Percentiles rank a stretch among this genome's conserved stretches.
These are phyloP conservation scores for Julus scanicus DNA, from an alignment of 2,888 invertebrate genomes.

Conservation along the genomic window DNA sequence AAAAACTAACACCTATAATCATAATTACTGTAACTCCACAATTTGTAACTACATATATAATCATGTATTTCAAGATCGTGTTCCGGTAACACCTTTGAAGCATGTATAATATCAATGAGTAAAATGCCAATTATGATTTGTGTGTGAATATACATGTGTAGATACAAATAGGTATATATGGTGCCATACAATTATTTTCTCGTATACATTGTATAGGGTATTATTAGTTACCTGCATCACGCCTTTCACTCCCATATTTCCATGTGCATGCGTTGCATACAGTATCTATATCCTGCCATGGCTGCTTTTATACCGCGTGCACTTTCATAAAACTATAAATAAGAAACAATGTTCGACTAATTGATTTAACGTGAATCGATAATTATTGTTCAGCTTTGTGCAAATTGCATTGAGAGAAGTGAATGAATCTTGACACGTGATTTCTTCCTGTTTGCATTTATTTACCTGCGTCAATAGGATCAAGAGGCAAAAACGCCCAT, in stretches of 20 bases:
- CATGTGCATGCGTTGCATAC: background rate
- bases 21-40: no score
- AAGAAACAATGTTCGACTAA: background rate
- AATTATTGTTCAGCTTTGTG: background rate
- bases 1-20: no score
- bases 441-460: background rate
- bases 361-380: slow-evolving; percentile 15
- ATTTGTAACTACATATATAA: no score
- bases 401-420: background rate
- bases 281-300: background rate
- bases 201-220: no score
- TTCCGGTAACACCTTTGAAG: no score
- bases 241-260: background rate
- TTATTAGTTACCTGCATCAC: background rate
- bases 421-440: background rate
- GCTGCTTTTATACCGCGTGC: background rate
- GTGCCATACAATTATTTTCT: no score
- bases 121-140: no score
- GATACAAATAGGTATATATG: no score
- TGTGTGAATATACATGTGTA: no score
- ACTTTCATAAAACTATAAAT: background rate
- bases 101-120: no score
- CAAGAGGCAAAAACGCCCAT: background rate
- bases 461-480: background rate
- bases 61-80: no score